Evolutionary conservation across 1,140 invertebrate species (phyloP), one percentile per base, ranked within the genome.

Genomic region (Dermatophagoides farinae): DNA sequence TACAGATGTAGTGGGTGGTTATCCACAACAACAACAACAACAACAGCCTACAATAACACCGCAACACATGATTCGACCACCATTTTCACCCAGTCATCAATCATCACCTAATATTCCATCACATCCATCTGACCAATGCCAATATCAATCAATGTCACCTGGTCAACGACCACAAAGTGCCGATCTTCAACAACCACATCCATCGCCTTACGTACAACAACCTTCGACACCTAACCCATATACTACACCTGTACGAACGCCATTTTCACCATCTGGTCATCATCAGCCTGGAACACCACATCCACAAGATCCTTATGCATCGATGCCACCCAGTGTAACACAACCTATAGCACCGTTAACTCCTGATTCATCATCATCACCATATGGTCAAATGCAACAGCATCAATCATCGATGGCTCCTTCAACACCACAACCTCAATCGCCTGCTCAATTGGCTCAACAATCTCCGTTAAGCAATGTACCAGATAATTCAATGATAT

Each of bases 131-230:
- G 20, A 11, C 18, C 10, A 49, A 22, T 49, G 46, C 18, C 18
- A 49, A 11, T 18, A 50, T 18, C 11, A 12, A 11, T 50, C 47
- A 20, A 50, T 18, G 10, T 20, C 47, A 22, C 47, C 47, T 23
- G 14, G 14, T 8, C 47, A 50, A 25, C 18, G 47, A 25, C n/a
- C 47, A 25, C 47, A 50, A 49, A 49, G 46, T 22, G 18, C 46
- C 14, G 46, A 49, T 49, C 46, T 18, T 11, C 46, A 49, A 22
- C 46, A 49, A 8, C 18, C 46, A 49, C 18, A 49, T 44, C 6
- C 61, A 63, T 58, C 65, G 64, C 61, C 61, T n/a, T 67, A 67
- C 55, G 55, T 62, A 25, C 66, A 66, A 64, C 67, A 64, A 44
- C 60, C 60, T 8, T 49, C 47, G 44, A 64, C 63, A 38, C 60